A percentile compares a stretch with the other conserved stretches of the same genome.
Evolutionary conservation across 2,113 vertebrate species (phyloP).

Genomic region (Archilochus colubris): DNA sequence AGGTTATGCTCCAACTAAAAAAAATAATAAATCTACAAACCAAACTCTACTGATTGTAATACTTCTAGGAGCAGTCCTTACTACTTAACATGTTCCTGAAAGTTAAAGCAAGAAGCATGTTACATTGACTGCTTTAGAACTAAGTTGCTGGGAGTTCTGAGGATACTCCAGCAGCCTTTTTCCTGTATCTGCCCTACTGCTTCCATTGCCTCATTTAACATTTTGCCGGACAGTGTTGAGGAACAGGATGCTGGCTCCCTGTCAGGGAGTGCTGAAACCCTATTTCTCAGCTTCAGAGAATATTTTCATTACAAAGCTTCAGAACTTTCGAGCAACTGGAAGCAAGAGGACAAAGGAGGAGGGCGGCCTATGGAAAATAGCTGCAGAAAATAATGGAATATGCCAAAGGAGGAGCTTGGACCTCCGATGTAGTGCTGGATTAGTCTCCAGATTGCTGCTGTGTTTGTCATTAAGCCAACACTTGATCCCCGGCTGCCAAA

Average conservation of each 20-base stretch:
- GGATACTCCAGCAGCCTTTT: neutral
- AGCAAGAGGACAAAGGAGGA: neutral
- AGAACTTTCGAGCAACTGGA: neutral
- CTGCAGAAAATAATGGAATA: neutral
- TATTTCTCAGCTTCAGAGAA: neutral
- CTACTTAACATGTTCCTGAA: neutral
- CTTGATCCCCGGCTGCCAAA: neutral
- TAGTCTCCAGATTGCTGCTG: neutral
- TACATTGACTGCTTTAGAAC: neutral
- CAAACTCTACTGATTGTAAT: neutral
- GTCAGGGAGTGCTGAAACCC: neutral
- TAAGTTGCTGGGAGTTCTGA: neutral
- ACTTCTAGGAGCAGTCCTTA: neutral
- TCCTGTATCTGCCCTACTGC: neutral
- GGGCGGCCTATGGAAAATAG: neutral
- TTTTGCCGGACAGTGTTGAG: neutral
- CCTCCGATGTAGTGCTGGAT: neutral
- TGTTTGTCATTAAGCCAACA: neutral
- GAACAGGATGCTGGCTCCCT: neutral
- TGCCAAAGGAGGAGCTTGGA: neutral
- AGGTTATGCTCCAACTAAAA: neutral
- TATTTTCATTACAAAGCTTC: neutral
- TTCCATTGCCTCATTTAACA: neutral
- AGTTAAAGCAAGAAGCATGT: neutral
- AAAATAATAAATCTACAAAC: no score